Base-by-base conservation (phyloP, 1,140 invertebrate species). In the Leptinotarsa undecemlineata region DNA sequence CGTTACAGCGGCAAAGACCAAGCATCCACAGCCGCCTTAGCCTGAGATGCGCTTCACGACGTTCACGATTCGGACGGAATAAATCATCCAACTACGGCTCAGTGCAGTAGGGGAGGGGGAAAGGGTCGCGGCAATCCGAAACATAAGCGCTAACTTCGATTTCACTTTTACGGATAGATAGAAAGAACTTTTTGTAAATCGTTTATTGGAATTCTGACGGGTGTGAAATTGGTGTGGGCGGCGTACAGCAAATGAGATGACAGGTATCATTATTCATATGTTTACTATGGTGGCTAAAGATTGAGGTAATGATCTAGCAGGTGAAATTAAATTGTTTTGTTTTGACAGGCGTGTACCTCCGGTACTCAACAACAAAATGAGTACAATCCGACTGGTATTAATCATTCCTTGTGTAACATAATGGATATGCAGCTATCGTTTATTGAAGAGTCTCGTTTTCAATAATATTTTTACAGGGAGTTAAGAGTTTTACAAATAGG, bases 1-100 rank as follows among this genome's bases (percentile, higher is more conserved):
- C 80, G 80, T 81, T 81, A 81, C 80, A 73, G 77, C 76, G 75
- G 77, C 80, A 72, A 75, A 77, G 74, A 73, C 51, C 76, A 68
- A 60, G 70, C 71, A 73, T 67, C 75, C 69, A 72, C 72, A 78
- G 74, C 75, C 75, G 76, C 76, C 70, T 74, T 47, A 47, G 61
- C 60, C 57, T 47, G 78, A 77, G 78, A 79, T 75, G 76, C 77
- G 70, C 74, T 76, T 77, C 80, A 77, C 80, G 78, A 80, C 78
- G 75, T 76, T 74, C 78, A 79, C 80, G 78, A 81, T 72, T 71
- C 73, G 66, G 68, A 71, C 74, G 72, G 76, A 80, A 81, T 81
- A 81, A 81, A 81, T 81, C 79, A 79, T 33, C 51, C 51, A 17
- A 61, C 23, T 68, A 33, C 69, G 71, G 33, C 23, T 68, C 64